Conservation (phyloP, 1,140 invertebrate genomes). For the Calycopis cecrops region DNA sequence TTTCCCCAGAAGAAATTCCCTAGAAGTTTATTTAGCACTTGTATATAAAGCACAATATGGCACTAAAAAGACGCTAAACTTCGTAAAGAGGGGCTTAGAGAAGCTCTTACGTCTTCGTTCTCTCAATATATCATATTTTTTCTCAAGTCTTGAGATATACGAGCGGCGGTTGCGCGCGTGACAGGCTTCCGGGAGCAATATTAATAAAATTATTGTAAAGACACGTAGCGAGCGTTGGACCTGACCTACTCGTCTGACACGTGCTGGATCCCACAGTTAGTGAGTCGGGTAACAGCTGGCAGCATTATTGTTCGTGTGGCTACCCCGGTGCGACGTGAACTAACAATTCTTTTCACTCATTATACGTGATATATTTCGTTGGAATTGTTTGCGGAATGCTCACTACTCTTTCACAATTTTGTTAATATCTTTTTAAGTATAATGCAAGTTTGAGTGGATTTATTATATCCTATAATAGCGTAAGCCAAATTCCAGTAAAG, state of each 20-base stretch:
- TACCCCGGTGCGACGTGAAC: slow-evolving; percentile 27
- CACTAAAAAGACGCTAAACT: slow-evolving; percentile 57
- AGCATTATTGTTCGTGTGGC: slow-evolving; percentile 29
- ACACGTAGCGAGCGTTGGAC: slow-evolving; percentile 42
- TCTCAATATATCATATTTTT: slow-evolving; percentile 71
- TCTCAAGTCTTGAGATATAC: slow-evolving; percentile 56
- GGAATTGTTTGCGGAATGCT: too few relatives aligned
- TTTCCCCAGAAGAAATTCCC: slow-evolving; percentile 11
- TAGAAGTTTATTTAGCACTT: slow-evolving; percentile 21
- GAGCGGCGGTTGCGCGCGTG: slow-evolving; percentile 58
- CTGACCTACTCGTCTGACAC: slow-evolving; percentile 44
- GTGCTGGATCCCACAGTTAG: slow-evolving; percentile 25
- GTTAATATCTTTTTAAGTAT: too few relatives aligned
- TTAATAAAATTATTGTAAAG: slow-evolving; percentile 72
- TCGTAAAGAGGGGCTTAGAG: slow-evolving; percentile 40
- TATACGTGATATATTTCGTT: slow-evolving; percentile 1
- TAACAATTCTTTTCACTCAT: slow-evolving; percentile 25
- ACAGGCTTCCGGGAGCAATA: slow-evolving; percentile 62
- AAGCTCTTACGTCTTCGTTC: slow-evolving; percentile 58
- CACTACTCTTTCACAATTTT: too few relatives aligned
- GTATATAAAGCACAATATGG: slow-evolving; percentile 33
- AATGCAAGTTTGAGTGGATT: too few relatives aligned
- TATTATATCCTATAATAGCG: too few relatives aligned
- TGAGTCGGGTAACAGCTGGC: slow-evolving; percentile 25
- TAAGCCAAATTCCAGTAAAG: too few relatives aligned